phyloP scores from a whole-genome alignment of 2,888 invertebrate species.

The Trisateles emortualis region DNA sequence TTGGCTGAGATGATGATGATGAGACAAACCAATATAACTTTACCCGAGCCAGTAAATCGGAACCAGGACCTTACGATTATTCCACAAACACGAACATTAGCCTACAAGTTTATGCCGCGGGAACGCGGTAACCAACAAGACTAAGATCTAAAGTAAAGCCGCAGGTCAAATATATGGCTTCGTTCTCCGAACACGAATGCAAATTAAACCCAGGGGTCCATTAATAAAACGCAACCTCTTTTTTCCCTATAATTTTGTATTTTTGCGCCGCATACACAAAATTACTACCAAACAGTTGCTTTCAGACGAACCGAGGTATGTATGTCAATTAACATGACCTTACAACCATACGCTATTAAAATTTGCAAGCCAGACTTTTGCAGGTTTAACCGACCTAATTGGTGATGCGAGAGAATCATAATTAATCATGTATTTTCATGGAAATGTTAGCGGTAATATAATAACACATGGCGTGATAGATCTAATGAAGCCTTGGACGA shows the following conservation, averaged over 20 bases:
- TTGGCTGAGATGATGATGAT: no score
- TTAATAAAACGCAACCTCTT: constrained; percentile 44
- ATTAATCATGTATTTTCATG: constrained; percentile 35
- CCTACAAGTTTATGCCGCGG: no score
- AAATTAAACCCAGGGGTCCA: constrained; percentile 33
- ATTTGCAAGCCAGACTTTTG: constrained; percentile 50
- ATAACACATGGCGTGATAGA: not conserved
- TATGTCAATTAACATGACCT: constrained; percentile 63
- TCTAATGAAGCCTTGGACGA: not conserved
- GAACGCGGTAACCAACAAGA: no score
- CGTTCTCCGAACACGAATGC: constrained; percentile 21
- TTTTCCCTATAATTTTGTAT: constrained; percentile 39
- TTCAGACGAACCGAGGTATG: constrained; percentile 48
- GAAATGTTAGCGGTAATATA: constrained; percentile 3
- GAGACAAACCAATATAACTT: no score
- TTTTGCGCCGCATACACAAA: constrained; percentile 32
- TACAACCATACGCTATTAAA: constrained; percentile 39
- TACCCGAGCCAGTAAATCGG: no score
- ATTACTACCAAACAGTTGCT: constrained; percentile 21
- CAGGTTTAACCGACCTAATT: constrained; percentile 54
- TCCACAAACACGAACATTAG: no score
- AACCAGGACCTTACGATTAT: no score
- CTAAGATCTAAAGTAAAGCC: not conserved
- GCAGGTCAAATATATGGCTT: not conserved
- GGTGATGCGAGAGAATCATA: constrained; percentile 43